phyloP scores from a whole-genome alignment of 1,140 invertebrate genomes.

The Bemisia tabaci region DNA sequence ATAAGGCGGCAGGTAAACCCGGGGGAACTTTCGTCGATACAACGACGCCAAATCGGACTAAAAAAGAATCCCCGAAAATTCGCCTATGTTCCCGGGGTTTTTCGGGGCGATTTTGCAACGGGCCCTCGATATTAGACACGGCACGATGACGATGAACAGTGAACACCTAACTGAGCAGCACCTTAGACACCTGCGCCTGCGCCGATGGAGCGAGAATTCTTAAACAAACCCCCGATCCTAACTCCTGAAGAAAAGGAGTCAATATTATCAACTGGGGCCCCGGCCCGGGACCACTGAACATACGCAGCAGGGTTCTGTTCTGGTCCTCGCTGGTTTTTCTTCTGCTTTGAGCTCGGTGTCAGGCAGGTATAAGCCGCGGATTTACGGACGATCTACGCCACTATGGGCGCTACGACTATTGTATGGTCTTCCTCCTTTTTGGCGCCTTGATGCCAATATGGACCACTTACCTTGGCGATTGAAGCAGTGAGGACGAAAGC shows the following conservation, averaged over 20 bases:
- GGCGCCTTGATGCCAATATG: too few relatives aligned
- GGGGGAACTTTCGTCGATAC: too few relatives aligned
- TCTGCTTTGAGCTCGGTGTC: background rate
- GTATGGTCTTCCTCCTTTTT: background rate
- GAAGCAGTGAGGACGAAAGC: too few relatives aligned
- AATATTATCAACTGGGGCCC: background rate
- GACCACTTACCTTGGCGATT: too few relatives aligned
- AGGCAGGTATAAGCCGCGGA: background rate
- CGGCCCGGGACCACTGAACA: background rate
- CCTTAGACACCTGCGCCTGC: background rate
- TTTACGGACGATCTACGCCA: too few relatives aligned
- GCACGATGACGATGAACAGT: background rate
- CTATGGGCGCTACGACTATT: too few relatives aligned
- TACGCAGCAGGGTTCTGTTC: background rate
- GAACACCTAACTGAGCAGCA: background rate
- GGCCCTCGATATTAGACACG: background rate
- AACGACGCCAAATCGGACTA: too few relatives aligned
- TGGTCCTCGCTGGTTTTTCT: background rate
- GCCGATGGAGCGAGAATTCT: background rate
- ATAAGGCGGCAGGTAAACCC: too few relatives aligned
- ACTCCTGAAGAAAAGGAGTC: background rate
- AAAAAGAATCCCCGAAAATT: too few relatives aligned
- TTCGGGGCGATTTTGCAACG: too few relatives aligned
- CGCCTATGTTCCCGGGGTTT: too few relatives aligned
- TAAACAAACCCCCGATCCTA: background rate